Evolutionary conservation across 2,797 vertebrate genomes (phyloP), one percentile per base, ranked within the genome.

Genomic region (Sphenopsis melanotis): DNA sequence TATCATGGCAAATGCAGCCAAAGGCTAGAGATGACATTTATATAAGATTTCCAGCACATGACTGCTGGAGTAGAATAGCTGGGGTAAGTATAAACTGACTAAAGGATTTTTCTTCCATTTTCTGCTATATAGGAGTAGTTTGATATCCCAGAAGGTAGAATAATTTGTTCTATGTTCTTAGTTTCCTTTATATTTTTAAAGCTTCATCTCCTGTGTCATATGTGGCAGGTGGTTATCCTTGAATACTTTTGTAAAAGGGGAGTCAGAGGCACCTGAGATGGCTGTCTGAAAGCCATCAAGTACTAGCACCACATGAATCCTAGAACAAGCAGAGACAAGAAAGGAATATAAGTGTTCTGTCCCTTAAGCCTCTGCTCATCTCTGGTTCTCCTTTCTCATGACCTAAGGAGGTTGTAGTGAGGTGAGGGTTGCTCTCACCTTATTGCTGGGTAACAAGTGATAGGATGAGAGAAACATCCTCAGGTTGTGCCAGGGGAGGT

Each of bases 111-210:
- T 68, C 29, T 49, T 91, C 63, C 50, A 10, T 57, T 94, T 90
- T 81, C 66, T 90, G 61, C 61, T 81, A 32, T 55, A 47, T 1
- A 19, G 36, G 39, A 82, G 47, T 82, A 88, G 66, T 22, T 70
- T 82, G 68, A 56, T 86, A 50, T 89, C 70, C 41, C 70, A 91
- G 63, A 89, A 90, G 63, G 53, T 26, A 53, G 49, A 86, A 90
- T 53, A 74, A 82, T 86, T 86, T 84, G 24, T 93, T 95, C 60
- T 30, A 23, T 91, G 26, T 89, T 94, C 76, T 94, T 90, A 49
- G 55, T 86, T 94, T 92, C 36, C 41, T 76, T 81, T 70, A 18
- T 55, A 39, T 65, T 83, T 49, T 72, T 93, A 81, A 91, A 79
- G 14, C 49, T 81, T 80, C 56, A 52, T 86, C 34, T 86, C 44